Base-by-base conservation (phyloP, 2,797 vertebrate genomes). In the Urosaurus nigricauda region DNA sequence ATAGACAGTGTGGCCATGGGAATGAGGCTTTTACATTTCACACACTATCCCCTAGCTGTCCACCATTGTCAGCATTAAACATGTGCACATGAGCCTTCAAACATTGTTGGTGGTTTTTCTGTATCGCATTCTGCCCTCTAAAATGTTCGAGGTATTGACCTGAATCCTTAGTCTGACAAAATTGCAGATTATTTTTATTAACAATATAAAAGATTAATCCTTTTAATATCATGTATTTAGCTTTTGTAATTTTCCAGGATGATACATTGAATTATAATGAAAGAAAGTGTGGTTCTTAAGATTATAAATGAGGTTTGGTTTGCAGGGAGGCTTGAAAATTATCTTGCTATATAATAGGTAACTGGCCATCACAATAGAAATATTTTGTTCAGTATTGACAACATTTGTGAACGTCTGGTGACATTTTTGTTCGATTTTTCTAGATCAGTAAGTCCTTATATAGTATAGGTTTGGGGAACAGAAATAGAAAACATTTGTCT, bases 251-350 rank as follows among this genome's bases (percentile, higher is more conserved):
- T 56, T 56, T 35, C 58, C 4, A 51, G 43, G 29, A 43, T 4
- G 26, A 5, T 65, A 40, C n/a, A 77, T 29, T 68, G n/a, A 37
- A n/a, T 78, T 32, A 56, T 77, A 77, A 70, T 32, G 19, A n/a
- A 63, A 77, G 24, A 84, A 78, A 78, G 71, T 35, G 77, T 86
- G 74, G 37, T 7, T 87, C 19, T 58, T 78, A 53, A 68, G 75
- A 32, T 89, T 89, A 37, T 2, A 43, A 85, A 82, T 79, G 81
- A 53, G 85, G 84, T 75, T 75, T 75, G 16, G 26, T 77, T 32
- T 56, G 43, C 19, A 74, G 70, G 7, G 85, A 5, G 16, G 13
- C 4, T 8, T 35, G 8, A 17, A 88, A 71, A 29, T 51, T 17
- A 71, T 70, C 53, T 68, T 40, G 77, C 47, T 78, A 17, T n/a